A percentile compares a stretch with the other conserved stretches of the same genome.
phyloP scores from a whole-genome alignment of 2,888 invertebrate species.

The Polymixis flavicincta region DNA sequence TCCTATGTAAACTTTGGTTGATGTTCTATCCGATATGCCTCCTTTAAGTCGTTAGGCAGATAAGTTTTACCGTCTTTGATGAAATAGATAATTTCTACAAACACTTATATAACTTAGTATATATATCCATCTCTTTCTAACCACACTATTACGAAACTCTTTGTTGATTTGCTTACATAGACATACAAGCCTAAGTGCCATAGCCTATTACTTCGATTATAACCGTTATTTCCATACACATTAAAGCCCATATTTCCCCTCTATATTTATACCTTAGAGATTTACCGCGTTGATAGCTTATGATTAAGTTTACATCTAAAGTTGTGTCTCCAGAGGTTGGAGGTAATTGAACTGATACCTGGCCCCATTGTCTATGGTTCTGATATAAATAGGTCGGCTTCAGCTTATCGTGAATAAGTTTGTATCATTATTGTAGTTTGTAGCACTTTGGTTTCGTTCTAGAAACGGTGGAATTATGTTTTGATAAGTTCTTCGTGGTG shows the following conservation, averaged over 20 bases:
- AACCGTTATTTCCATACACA: constrained; percentile 7
- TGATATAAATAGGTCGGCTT: constrained; percentile 38
- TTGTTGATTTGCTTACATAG: constrained; percentile 8
- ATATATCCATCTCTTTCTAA: constrained; percentile 12
- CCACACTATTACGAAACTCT: constrained; percentile 22
- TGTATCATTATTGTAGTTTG: constrained; percentile 32
- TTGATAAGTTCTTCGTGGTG: not conserved
- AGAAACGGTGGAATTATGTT: not conserved
- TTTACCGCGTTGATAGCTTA: constrained; percentile 49
- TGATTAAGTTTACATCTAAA: constrained; percentile 61
- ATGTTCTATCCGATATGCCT: too few relatives aligned
- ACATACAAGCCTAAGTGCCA: constrained; percentile 6
- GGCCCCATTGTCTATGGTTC: constrained; percentile 47
- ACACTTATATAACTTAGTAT: not conserved
- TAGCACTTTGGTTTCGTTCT: not conserved
- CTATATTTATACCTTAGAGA: constrained; percentile 41
- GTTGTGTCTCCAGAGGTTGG: constrained; percentile 41
- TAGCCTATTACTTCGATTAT: not conserved
- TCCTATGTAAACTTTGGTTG: too few relatives aligned
- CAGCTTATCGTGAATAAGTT: constrained; percentile 48
- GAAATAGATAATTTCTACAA: not conserved
- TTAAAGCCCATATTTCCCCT: constrained; percentile 18
- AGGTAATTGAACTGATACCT: constrained; percentile 55
- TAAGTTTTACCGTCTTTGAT: not conserved
- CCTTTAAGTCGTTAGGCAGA: too few relatives aligned